These are phyloP conservation scores for Pithecia hirsuta DNA, from an alignment of 2,797 vertebrate genomes.

Conservation along the genomic window DNA sequence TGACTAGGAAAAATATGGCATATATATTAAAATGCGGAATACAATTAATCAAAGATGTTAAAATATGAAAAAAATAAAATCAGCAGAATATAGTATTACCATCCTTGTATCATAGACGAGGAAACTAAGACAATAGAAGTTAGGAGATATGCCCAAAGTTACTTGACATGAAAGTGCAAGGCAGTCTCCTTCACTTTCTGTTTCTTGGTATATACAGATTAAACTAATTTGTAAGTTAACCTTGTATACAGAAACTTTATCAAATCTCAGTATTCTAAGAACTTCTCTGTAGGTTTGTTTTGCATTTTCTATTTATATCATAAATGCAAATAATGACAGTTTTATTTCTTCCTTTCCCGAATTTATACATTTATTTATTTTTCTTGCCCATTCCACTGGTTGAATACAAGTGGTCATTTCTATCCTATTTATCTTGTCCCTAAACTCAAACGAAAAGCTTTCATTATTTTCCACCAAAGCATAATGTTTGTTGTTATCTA, in stretches of 20 bases:
- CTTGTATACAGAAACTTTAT: background rate
- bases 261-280: background rate
- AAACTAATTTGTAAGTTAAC: constrained; percentile 6
- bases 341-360: background rate
- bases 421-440: background rate
- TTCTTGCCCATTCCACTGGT: background rate
- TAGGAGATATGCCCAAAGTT: background rate
- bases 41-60: background rate
- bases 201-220: background rate
- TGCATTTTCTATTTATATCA: background rate
- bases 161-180: background rate
- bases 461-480: background rate
- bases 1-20: background rate
- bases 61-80: background rate
- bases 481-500: background rate
- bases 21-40: background rate
- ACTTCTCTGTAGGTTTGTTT: background rate
- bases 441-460: background rate
- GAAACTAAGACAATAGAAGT: background rate
- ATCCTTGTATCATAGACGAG: background rate
- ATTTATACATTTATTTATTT: background rate
- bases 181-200: background rate
- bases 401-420: background rate
- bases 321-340: background rate
- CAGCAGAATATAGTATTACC: background rate